Conservation (phyloP, 2,797 vertebrate species). For the Leptoclinus maculatus region DNA sequence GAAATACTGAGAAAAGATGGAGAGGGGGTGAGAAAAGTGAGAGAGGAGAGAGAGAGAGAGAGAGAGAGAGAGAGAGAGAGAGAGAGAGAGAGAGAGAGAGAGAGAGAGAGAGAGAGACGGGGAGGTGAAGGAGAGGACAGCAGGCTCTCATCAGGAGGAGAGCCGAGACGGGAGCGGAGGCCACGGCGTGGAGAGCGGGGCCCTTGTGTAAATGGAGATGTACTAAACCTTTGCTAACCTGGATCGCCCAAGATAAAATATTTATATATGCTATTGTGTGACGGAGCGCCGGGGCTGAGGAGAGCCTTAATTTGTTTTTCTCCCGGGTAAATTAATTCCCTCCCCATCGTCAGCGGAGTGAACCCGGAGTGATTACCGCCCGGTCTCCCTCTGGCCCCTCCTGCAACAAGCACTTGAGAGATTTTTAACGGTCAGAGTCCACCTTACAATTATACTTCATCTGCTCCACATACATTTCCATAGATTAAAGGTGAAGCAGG, state of each 20-base stretch:
- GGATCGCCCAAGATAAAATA: conserved; percentile 87
- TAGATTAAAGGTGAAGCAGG: conserved; percentile 84
- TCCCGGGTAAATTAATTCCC: conserved; percentile 85
- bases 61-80: no score
- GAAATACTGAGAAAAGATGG: conserved; percentile 50
- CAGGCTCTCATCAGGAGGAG: conserved; percentile 74
- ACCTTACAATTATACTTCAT: conserved; percentile 86
- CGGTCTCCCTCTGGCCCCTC: conserved; percentile 65
- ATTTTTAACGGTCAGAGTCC: conserved; percentile 84
- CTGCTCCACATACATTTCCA: conserved; percentile 82
- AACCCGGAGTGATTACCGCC: conserved; percentile 81
- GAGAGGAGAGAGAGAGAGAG: no score
- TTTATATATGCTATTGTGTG: conserved; percentile 90
- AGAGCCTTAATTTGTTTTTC: conserved; percentile 87
- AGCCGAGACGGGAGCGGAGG: conserved; percentile 69
- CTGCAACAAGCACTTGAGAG: conserved; percentile 79
- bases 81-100: no score
- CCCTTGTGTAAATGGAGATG: conserved; percentile 86
- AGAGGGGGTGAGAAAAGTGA: conserved; percentile 55
- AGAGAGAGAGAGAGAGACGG: conserved; percentile 62
- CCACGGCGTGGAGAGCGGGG: conserved; percentile 74
- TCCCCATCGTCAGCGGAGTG: conserved; percentile 82
- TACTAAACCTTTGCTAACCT: conserved; percentile 88
- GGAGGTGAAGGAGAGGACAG: conserved; percentile 77
- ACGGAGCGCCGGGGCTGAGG: conserved; percentile 67